Conservation (phyloP, 1,140 invertebrate genomes). For the Drosophila nigrodunni region DNA sequence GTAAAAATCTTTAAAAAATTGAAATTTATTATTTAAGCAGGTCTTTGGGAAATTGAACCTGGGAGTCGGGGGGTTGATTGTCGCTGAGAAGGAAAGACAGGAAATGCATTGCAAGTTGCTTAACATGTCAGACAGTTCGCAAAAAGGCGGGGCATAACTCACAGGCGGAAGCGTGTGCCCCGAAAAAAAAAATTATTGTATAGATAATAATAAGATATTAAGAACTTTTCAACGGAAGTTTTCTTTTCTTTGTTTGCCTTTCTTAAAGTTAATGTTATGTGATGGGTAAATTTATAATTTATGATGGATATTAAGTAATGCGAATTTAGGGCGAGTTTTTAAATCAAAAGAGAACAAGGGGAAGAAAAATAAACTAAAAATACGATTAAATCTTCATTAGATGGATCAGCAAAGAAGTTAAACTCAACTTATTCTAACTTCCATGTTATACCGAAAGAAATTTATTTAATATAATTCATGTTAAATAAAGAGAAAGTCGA, state of each 20-base stretch:
- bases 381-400: conserved; percentile 22
- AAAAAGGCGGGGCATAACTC: conserved; percentile 1
- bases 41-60: conserved; percentile 8
- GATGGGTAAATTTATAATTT: conserved; percentile 69
- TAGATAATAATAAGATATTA: conserved; percentile 74
- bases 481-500: not conserved
- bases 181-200: conserved; percentile 53
- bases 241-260: conserved; percentile 23
- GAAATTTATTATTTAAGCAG: conserved; percentile 76
- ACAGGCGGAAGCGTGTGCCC: conserved; percentile 24
- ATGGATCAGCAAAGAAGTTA: not conserved
- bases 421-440: not conserved
- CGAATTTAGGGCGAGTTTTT: conserved; percentile 1
- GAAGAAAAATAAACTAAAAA: not conserved
- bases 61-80: not conserved
- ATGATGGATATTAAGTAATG: conserved; percentile 48
- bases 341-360: not conserved
- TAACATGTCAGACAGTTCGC: conserved; percentile 49
- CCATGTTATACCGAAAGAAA: no score
- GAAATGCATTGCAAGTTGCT: conserved; percentile 63
- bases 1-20: conserved; percentile 78
- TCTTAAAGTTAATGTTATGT: conserved; percentile 44
- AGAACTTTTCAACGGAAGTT: conserved; percentile 50
- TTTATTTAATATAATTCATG: not conserved
- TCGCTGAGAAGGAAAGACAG: conserved; percentile 18